phyloP scores from a whole-genome alignment of 2,113 vertebrate species.

The Indicator maculatus region DNA sequence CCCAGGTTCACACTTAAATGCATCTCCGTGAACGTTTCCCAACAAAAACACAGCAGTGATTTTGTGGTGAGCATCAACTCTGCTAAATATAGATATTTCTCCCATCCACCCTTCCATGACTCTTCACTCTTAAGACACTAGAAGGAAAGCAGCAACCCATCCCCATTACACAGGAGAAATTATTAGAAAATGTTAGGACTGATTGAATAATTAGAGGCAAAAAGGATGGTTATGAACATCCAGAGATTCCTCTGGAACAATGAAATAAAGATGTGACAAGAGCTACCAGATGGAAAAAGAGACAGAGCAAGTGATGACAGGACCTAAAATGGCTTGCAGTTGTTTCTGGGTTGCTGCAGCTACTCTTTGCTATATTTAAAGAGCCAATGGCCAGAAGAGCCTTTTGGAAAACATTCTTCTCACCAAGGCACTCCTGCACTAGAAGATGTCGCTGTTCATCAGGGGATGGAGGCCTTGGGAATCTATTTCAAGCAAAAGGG shows the following conservation, averaged over 20 bases:
- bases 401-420: background rate
- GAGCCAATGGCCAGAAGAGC: background rate
- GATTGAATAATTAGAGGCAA: background rate
- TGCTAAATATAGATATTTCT: background rate
- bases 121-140: background rate
- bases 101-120: accelerated
- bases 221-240: background rate
- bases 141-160: background rate
- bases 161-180: background rate
- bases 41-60: background rate
- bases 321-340: conserved; percentile 50
- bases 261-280: background rate
- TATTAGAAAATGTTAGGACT: background rate
- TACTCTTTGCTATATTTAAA: conserved; percentile 40
- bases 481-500: background rate
- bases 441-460: background rate
- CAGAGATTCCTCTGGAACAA: background rate
- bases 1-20: background rate
- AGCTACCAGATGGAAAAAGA: conserved; percentile 43
- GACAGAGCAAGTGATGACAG: conserved; percentile 32
- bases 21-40: background rate
- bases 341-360: conserved; percentile 36
- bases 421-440: accelerated
- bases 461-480: background rate
- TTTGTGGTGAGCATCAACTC: background rate